Evolutionary conservation across 1,140 invertebrate species (phyloP), one percentile per base, ranked within the genome.

Genomic region (Branchinecta lynchi): DNA sequence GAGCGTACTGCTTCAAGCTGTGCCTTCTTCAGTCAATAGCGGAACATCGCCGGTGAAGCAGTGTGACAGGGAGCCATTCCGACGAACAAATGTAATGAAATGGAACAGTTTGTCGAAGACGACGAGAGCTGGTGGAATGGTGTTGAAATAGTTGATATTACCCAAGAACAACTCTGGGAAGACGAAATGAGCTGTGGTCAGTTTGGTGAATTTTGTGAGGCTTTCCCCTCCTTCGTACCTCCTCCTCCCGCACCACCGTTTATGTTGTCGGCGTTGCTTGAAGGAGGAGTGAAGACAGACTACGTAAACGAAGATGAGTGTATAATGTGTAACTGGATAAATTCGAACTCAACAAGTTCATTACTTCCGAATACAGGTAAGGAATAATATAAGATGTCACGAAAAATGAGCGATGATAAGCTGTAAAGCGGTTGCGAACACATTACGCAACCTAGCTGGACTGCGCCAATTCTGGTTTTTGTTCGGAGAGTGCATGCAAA

Each of bases 321-420:
- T 60, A 60, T 60, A 15, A 60, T 60, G 51, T 60, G 51, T 60
- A 20, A 60, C 17, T 60, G 51, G 51, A 60, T 60, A 15, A 60
- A 60, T 60, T 60, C 51, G 12, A 60, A 60, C 51, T 60, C 17
- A 15, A 60, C 51, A 15, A 20, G 51, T 15, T 60, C 51, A 15
- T 60, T 60, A 60, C 17, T 60, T 15, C 17, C 51, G 3, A 60
- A 60, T 20, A 60, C 51, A 15, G 51, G 51, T 60, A 60, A 6
- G 32, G 5, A 1, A 32, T 1, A 32, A 32, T 32, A 32, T 32
- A 32, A 32, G 32, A 32, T 32, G 32, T 32, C 5, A 32, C 32
- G 5, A 32, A 32, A 32, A 32, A 32, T 32, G 32, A 32, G 5
- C 32, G 32, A 32, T 32, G 32, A 32, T 32, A 32, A 1, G 32